A percentile compares a stretch with the other conserved stretches of the same genome.
phyloP scores from a whole-genome alignment of 2,113 vertebrate species.

The Pundamilia nyererei region DNA sequence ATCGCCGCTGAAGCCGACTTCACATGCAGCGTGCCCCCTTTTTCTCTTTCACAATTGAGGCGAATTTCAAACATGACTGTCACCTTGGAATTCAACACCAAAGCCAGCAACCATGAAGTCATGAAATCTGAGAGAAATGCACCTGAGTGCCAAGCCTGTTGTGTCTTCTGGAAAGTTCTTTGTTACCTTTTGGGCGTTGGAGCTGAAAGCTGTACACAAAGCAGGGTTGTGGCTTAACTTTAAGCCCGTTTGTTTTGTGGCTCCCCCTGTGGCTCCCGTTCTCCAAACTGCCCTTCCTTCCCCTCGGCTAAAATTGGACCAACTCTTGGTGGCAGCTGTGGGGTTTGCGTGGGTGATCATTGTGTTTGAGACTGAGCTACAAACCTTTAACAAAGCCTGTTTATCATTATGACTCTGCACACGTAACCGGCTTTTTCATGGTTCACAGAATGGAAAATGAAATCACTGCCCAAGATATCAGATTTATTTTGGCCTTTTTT shows the following conservation, averaged over 20 bases:
- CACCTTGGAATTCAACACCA: conserved; percentile 30
- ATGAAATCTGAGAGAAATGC: background rate
- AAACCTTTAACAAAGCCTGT: conserved; percentile 29
- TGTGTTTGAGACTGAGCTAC: conserved; percentile 41
- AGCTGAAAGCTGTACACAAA: conserved; percentile 13
- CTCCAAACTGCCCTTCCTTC: conserved; percentile 62
- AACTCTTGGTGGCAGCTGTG: conserved; percentile 39
- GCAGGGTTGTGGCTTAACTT: background rate
- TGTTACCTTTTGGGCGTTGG: conserved; percentile 16
- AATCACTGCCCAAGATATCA: background rate
- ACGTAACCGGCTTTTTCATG: background rate
- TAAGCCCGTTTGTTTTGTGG: conserved; percentile 18
- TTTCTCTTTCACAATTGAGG: conserved; percentile 10
- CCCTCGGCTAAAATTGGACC: conserved; percentile 56
- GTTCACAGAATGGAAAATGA: background rate
- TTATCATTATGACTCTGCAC: background rate
- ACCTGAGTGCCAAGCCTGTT: background rate
- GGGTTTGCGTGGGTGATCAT: conserved; percentile 33
- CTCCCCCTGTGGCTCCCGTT: conserved; percentile 30
- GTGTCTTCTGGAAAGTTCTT: conserved; percentile 23
- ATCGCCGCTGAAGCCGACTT: background rate
- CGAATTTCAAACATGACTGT: conserved; percentile 12
- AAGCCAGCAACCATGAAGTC: conserved; percentile 14
- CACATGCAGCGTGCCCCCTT: background rate
- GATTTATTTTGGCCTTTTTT: background rate